Base-by-base conservation (phyloP, 2,888 invertebrate genomes). In the Apamea epomidion region DNA sequence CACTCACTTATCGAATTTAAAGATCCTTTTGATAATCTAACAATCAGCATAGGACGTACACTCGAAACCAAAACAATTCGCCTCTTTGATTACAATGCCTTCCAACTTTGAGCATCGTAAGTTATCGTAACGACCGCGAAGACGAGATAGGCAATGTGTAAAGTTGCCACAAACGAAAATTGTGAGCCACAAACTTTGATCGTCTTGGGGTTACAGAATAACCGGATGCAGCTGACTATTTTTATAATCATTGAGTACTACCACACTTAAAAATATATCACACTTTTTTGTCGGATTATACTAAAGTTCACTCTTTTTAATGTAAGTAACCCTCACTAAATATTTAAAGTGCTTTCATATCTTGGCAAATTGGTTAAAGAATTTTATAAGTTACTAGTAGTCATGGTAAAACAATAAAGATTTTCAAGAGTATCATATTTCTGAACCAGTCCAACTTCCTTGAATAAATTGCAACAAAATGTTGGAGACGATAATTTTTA, bases 121-220 rank as follows among this genome's bases (percentile, higher is more conserved):
- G 29, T 81, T 76, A 69, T 74, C 6, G 6, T 48, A 76, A 80
- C 85, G 29, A 60, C 67, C 76, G 16, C 29, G 16, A 1, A 60
- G 29, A n/a, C 12, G 1, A 69, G 64, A 78, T 74, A 67, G 72
- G 48, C 54, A 62, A 85, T 81, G 88, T 74, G 76, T 42, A 10
- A 85, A 88, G 74, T 77, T 85, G 76, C 85, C 74, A 84, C 74
- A 84, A 64, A 76, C 54, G 82, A 85, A 85, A 88, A 80, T 73
- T 80, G 58, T 70, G 62, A 45, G 21, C 68, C 2, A 68, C 25
- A 60, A 85, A 88, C 74, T 85, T 80, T 58, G 4, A 65, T 74
- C 76, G 71, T 88, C 88, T 85, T 69, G 81, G 71, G 86, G 86
- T 80, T 81, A 51, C 76, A 54, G 2, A 6, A 0, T 7, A 54